Base-by-base conservation (phyloP, 2,113 vertebrate species). In the Colaptes auratus region DNA sequence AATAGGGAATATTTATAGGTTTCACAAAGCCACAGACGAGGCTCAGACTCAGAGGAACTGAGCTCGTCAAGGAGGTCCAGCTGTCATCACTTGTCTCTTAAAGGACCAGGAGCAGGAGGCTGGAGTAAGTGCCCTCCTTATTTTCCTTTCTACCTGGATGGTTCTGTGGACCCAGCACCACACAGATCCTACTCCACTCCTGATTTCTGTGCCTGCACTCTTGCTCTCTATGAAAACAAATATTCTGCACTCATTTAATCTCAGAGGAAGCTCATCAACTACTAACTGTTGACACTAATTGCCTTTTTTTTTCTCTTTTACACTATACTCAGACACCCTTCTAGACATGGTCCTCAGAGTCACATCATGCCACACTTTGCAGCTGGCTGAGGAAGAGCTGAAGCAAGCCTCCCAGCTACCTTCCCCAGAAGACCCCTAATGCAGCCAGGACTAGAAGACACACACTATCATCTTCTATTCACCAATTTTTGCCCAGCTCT, bases 141-240 rank as follows among this genome's bases (percentile, higher is more conserved):
- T 28, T 52, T 4, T 12, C 52, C 15, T 18, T 65, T 42, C n/a
- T 27, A 61, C 65, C 28, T 8, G 35, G 36, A 36, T 2, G 5
- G 9, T 58, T 46, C 39, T 70, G 59, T 27, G 39, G 70, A 28
- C 13, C 16, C 33, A 75, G 42, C 52, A 35, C 12, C 65, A 30
- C 52, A 16, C 14, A 65, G 9, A 66, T 7, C 21, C 28, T 12
- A 2, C 42, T 70, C 39, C 25, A 9, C 19, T n/a, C 58, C 23
- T 2, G 10, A 1, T 21, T 75, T 39, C 1, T 28, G 36, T 16
- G 12, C 36, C 8, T 5, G 9, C 10, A 10, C 53, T 55, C n/a
- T 18, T 46, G 8, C 23, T 30, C 30, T 50, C 59, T n/a, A 8
- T 3, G n/a, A 15, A 66, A 66, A 39, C 42, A 39, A 42, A 67